These are phyloP conservation scores for Drosophila navojoa DNA, from an alignment of 1,140 invertebrate genomes.

Conservation along the genomic window DNA sequence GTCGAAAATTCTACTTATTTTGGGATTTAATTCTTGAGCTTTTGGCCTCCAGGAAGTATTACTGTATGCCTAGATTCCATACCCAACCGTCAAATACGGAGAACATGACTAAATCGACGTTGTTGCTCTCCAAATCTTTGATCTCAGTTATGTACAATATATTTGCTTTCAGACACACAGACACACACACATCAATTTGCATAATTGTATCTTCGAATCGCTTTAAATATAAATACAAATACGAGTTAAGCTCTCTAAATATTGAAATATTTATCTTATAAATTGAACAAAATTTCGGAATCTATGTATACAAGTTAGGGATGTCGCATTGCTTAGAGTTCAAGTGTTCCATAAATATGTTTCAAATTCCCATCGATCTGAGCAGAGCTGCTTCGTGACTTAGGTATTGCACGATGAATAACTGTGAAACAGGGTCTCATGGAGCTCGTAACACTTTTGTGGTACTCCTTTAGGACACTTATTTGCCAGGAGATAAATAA, in stretches of 20 bases:
- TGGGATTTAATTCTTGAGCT: no score
- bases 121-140: no score
- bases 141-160: no score
- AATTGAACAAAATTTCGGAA: neutral
- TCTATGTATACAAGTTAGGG: no score
- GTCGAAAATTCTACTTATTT: no score
- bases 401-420: neutral
- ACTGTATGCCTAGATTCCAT: no score
- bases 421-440: neutral
- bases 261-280: neutral
- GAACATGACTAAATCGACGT: no score
- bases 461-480: neutral
- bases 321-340: no score
- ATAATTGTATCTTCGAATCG: neutral
- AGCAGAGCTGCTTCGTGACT: neutral
- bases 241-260: neutral
- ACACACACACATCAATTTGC: neutral
- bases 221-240: neutral
- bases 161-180: neutral
- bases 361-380: neutral
- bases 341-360: no score
- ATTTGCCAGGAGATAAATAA: neutral
- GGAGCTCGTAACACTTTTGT: neutral
- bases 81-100: no score
- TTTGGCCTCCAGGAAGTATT: no score